phyloP scores from a whole-genome alignment of 2,113 vertebrate species.

The Amblyornis subalaris region DNA sequence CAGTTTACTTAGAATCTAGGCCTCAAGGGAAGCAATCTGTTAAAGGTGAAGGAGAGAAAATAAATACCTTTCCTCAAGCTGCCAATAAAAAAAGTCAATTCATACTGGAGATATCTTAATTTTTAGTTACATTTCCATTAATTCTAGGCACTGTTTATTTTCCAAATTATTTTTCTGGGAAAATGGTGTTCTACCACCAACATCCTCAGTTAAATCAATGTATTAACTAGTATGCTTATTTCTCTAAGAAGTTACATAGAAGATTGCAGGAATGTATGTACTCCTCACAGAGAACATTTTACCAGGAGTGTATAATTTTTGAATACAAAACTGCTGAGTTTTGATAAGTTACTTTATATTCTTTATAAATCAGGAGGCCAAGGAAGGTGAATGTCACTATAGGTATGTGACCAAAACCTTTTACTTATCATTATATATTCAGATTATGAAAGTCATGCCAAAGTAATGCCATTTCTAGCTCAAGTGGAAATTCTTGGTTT shows the following conservation, averaged over 20 bases:
- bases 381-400: neutral
- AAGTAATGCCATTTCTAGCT: neutral
- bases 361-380: neutral
- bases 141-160: neutral
- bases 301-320: neutral
- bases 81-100: neutral
- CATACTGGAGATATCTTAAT: neutral
- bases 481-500: neutral
- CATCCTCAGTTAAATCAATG: neutral
- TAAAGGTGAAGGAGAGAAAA: neutral
- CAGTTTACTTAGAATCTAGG: neutral
- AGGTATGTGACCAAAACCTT: neutral
- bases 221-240: neutral
- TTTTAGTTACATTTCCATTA: neutral
- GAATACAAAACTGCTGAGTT: neutral
- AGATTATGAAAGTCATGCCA: neutral
- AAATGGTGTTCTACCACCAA: neutral
- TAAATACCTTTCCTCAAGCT: neutral
- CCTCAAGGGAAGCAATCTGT: neutral
- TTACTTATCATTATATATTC: neutral
- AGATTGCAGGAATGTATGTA: fast-evolving
- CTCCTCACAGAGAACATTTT: neutral
- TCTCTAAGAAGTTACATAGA: neutral
- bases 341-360: neutral
- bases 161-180: neutral